Percentiles rank a stretch among this genome's conserved stretches.
These are phyloP conservation scores for Agriopis marginaria DNA, from an alignment of 2,888 invertebrate genomes.

Conservation along the genomic window DNA sequence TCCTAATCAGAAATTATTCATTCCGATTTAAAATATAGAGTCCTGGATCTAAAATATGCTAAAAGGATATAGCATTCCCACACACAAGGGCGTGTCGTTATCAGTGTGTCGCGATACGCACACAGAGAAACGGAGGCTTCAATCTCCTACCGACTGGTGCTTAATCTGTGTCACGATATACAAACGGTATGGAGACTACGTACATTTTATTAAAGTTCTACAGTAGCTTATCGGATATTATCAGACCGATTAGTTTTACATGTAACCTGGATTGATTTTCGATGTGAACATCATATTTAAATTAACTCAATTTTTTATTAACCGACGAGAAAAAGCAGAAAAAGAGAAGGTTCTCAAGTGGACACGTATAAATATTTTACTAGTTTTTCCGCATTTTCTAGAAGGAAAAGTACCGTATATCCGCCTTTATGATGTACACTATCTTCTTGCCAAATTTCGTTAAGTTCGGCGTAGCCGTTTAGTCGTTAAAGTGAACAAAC, in stretches of 20 bases:
- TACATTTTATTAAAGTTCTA: neutral
- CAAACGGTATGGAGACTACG: constrained; percentile 21
- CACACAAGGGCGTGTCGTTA: constrained; percentile 53
- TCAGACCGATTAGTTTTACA: neutral
- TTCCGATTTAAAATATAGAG: constrained; percentile 28
- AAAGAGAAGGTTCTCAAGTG: no score
- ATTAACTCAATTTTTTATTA: neutral
- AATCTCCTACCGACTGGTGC: constrained; percentile 28
- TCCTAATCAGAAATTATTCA: constrained; percentile 25
- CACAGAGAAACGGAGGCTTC: constrained; percentile 59
- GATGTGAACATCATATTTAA: neutral
- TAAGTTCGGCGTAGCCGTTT: no score
- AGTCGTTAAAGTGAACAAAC: no score
- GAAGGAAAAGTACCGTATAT: no score
- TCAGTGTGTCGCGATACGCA: constrained; percentile 57
- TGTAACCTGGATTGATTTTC: neutral
- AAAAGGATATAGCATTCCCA: constrained; percentile 59
- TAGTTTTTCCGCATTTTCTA: no score
- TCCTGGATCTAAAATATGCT: constrained; percentile 57
- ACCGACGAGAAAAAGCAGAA: no score
- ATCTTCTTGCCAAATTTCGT: no score
- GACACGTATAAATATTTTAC: no score
- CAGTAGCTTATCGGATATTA: neutral
- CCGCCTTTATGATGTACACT: no score
- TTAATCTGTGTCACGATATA: constrained; percentile 14